Evolutionary conservation across 2,888 invertebrate species (phyloP).

Genomic region (Empis livida): DNA sequence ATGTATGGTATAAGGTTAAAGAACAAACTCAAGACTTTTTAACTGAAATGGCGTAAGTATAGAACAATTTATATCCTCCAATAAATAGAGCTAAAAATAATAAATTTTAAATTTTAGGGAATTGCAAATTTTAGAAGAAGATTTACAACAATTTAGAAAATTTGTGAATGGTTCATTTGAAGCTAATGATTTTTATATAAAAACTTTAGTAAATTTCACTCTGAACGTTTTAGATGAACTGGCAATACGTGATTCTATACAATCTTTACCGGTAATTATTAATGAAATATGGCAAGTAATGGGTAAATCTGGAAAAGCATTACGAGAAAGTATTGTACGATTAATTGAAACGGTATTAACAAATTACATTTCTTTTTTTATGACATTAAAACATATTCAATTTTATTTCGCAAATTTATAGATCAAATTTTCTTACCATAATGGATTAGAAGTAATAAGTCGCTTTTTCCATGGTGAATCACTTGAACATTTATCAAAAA

Average conservation of each 20-base stretch:
- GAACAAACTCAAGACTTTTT: conserved; percentile 55
- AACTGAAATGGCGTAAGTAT: conserved; percentile 48
- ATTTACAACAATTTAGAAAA: conserved; percentile 44
- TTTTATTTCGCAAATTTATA: conserved; percentile 23
- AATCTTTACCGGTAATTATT: conserved; percentile 64
- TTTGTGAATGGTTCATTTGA: conserved; percentile 67
- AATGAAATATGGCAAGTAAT: conserved; percentile 75
- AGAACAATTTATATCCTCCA: not conserved
- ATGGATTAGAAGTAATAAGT: conserved; percentile 53
- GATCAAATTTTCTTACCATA: conserved; percentile 56
- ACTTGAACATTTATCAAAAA: conserved; percentile 53
- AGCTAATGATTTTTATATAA: conserved; percentile 72
- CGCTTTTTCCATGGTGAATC: conserved; percentile 62
- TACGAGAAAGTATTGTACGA: conserved; percentile 62
- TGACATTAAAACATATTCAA: too few relatives aligned
- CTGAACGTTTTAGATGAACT: conserved; percentile 63
- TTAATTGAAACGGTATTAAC: conserved; percentile 49
- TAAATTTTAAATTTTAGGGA: conserved; percentile 20
- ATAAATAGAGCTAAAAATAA: not conserved
- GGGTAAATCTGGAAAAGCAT: conserved; percentile 70
- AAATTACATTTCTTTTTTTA: not conserved
- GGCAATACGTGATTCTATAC: conserved; percentile 61
- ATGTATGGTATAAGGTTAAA: conserved; percentile 64
- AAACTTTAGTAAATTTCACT: conserved; percentile 58
- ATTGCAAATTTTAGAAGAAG: conserved; percentile 52